Conservation (phyloP, 2,888 invertebrate species). For the Pimpla rufipes region DNA sequence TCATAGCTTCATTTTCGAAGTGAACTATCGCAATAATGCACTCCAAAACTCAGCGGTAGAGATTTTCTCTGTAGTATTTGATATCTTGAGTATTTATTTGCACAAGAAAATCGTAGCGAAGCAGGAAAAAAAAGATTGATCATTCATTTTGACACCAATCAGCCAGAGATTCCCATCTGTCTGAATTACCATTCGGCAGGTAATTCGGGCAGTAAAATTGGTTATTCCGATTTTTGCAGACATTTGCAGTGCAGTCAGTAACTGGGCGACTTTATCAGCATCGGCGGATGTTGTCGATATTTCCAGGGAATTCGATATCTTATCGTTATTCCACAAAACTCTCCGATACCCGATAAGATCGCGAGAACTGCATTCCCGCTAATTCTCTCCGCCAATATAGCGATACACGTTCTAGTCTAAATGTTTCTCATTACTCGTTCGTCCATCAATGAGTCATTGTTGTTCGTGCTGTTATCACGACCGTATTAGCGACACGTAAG, state of each 20-base stretch:
- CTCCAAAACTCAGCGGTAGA: not conserved
- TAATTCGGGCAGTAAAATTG: not conserved
- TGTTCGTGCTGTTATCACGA: slow-evolving; percentile 11
- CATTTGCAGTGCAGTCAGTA: not conserved
- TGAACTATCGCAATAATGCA: not conserved
- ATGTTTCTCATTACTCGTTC: slow-evolving; percentile 15
- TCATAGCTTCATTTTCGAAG: not conserved
- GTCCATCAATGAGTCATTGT: slow-evolving; percentile 28
- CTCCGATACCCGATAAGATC: not conserved
- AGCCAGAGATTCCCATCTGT: not conserved
- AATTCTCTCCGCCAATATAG: not conserved
- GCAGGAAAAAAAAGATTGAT: too few relatives aligned
- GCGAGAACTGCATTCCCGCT: not conserved
- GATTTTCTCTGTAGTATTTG: too few relatives aligned
- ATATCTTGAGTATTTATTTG: too few relatives aligned
- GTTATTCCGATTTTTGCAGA: not conserved
- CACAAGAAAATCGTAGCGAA: too few relatives aligned
- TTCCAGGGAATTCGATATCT: slow-evolving; percentile 17
- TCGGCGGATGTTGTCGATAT: slow-evolving; percentile 1
- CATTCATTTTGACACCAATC: not conserved
- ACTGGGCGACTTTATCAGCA: not conserved
- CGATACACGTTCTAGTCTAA: slow-evolving; percentile 1
- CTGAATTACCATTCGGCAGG: not conserved
- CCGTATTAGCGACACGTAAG: slow-evolving; percentile 26
- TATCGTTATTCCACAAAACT: slow-evolving; percentile 18